Conservation (phyloP, 2,113 vertebrate genomes). For the Rhynchopsitta pachyrhyncha region DNA sequence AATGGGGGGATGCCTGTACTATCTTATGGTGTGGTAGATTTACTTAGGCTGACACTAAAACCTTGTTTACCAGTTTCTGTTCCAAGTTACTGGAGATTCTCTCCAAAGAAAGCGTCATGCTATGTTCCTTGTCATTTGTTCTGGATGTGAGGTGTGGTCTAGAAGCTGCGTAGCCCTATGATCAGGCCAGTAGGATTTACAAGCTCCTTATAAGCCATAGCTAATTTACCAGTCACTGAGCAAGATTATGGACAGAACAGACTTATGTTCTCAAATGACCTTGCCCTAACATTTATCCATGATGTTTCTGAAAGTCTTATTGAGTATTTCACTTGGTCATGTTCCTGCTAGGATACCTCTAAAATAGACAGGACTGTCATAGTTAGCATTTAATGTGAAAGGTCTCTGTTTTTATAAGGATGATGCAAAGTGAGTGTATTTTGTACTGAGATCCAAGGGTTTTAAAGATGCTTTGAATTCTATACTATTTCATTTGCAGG, state of each 20-base stretch:
- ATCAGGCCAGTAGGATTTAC: not conserved
- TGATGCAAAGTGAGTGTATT: not conserved
- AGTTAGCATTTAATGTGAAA: not conserved
- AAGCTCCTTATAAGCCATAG: not conserved
- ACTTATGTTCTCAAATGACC: not conserved
- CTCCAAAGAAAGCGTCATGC: not conserved
- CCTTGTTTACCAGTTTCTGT: not conserved
- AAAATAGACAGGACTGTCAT: not conserved
- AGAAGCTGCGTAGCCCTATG: rapidly evolving
- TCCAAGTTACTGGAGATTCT: not conserved
- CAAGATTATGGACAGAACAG: not conserved
- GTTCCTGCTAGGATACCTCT: not conserved
- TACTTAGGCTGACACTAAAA: not conserved
- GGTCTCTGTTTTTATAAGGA: not conserved
- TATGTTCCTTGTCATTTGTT: not conserved
- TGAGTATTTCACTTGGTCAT: not conserved
- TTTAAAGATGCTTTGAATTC: not conserved
- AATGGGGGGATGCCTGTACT: not conserved
- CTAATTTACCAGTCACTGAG: not conserved
- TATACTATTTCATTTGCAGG: not conserved
- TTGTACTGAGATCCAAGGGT: not conserved
- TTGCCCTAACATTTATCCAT: not conserved
- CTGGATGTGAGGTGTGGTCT: not conserved
- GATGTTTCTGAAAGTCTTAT: not conserved
- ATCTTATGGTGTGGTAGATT: not conserved